Conservation (phyloP, 2,113 vertebrate species). For the Prietella phreatophila region DNA sequence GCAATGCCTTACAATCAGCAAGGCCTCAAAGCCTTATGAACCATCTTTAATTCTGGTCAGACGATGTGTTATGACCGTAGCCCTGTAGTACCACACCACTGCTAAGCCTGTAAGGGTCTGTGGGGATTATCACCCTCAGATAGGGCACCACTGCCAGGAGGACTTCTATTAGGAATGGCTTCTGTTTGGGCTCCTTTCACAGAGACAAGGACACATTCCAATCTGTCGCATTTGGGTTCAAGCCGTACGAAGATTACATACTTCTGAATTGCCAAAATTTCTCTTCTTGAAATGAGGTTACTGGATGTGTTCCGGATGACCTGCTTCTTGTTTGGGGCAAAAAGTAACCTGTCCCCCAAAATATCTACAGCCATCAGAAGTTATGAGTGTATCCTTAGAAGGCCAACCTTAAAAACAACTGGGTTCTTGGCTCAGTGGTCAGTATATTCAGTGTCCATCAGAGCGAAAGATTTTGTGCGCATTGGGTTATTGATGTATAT, state of each 20-base stretch:
- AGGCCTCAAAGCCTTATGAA: background rate
- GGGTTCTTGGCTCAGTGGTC: background rate
- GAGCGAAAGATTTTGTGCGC: no score
- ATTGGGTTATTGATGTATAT: background rate
- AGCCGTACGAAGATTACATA: background rate
- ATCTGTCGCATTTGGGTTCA: background rate
- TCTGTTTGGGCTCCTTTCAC: background rate
- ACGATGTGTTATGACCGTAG: background rate
- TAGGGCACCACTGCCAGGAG: background rate
- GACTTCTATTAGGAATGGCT: background rate
- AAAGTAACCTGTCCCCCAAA: background rate
- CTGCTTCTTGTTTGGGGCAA: background rate
- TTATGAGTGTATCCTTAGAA: no score
- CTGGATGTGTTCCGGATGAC: background rate
- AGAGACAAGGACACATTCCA: background rate
- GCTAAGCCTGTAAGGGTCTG: background rate
- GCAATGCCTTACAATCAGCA: background rate
- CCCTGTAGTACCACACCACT: background rate
- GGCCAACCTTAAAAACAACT: background rate
- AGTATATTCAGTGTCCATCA: no score
- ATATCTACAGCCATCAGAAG: background rate
- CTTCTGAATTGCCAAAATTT: background rate
- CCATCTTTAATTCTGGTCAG: background rate
- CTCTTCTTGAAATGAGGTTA: background rate
- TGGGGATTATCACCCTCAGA: background rate